These are phyloP conservation scores for Elachura formosa DNA, from an alignment of 2,113 vertebrate genomes.

Conservation along the genomic window DNA sequence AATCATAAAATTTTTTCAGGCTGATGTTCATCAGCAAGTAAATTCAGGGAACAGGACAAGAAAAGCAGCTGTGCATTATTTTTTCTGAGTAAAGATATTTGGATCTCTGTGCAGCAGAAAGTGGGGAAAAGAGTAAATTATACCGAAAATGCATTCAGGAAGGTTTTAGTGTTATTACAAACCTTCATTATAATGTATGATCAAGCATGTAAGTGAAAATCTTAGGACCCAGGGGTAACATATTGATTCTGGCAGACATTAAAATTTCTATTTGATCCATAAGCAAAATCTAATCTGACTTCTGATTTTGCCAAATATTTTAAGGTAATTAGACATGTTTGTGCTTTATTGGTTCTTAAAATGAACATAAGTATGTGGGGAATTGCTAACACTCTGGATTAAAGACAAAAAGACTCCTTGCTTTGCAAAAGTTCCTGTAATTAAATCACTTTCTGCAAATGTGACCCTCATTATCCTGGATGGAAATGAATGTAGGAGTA, in stretches of 20 bases:
- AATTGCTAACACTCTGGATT: conserved; percentile 8
- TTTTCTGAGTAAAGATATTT: conserved; percentile 27
- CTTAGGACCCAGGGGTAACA: neutral
- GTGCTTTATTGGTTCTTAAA: conserved; percentile 55
- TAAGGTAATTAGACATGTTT: conserved; percentile 54
- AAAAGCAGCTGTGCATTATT: conserved; percentile 36
- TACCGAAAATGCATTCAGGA: conserved; percentile 16
- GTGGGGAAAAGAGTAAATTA: neutral
- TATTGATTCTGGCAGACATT: conserved; percentile 9
- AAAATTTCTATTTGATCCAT: conserved; percentile 52
- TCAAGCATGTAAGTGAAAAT: conserved; percentile 45
- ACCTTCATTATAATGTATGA: conserved; percentile 42
- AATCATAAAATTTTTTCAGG: conserved; percentile 31
- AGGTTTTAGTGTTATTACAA: conserved; percentile 27
- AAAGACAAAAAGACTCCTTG: neutral
- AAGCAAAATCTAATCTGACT: conserved; percentile 58
- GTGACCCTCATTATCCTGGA: neutral
- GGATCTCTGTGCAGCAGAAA: neutral
- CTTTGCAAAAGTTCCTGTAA: neutral
- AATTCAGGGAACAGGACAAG: neutral
- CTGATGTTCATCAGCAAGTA: neutral
- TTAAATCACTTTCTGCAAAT: conserved; percentile 18
- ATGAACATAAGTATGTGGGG: conserved; percentile 33
- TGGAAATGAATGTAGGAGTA: neutral
- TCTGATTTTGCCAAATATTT: conserved; percentile 54